These are phyloP conservation scores for Phymanthus crucifer DNA, from an alignment of 92 coral and sea anemone species.

Conservation along the genomic window DNA sequence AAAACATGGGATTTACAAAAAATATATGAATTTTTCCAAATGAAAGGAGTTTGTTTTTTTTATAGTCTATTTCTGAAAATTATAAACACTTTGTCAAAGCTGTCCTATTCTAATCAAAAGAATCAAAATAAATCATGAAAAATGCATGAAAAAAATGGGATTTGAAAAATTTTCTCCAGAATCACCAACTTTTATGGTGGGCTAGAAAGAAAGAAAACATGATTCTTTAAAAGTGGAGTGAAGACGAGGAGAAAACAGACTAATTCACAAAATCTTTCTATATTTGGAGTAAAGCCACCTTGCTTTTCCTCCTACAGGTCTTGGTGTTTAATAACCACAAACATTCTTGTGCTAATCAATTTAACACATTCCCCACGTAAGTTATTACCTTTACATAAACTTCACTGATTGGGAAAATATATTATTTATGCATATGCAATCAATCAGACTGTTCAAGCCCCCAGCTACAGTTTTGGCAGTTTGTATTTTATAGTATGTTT, in stretches of 20 bases:
- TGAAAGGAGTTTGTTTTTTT: not conserved
- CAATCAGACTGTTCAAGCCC: too few species aligned
- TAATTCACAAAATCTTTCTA: not conserved
- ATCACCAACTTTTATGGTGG: too few species aligned
- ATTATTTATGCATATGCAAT: not conserved
- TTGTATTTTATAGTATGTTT: too few species aligned
- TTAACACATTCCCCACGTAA: not conserved
- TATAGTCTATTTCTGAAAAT: too few species aligned
- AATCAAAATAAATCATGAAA: too few species aligned
- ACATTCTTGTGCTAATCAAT: not conserved
- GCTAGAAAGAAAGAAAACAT: too few species aligned
- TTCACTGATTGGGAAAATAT: not conserved
- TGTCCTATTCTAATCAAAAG: not conserved
- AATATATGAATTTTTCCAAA: not conserved
- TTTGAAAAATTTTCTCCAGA: too few species aligned
- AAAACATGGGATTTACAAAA: not conserved
- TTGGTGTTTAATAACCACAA: not conserved
- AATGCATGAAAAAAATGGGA: not conserved
- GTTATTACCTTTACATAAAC: not conserved
- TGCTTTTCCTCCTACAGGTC: not conserved
- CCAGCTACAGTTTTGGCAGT: too few species aligned
- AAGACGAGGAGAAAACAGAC: not conserved
- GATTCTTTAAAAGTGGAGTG: not conserved
- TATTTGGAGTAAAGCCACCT: not conserved
- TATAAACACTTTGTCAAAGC: too few species aligned